A percentile compares a stretch with the other conserved stretches of the same genome.
Conservation (phyloP, 2,113 vertebrate species). For the Takifugu bimaculatus region DNA sequence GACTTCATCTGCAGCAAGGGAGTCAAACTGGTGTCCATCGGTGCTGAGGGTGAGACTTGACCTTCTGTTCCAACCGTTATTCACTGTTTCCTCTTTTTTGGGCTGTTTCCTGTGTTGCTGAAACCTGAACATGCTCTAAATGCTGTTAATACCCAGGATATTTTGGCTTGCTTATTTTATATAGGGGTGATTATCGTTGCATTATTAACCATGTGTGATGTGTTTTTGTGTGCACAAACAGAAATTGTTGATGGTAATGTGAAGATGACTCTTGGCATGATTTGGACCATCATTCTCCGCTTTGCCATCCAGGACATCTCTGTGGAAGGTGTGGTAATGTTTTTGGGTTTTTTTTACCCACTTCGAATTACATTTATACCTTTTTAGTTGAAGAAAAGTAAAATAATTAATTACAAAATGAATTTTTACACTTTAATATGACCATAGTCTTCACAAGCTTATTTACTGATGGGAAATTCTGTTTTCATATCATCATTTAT, state of each 20-base stretch:
- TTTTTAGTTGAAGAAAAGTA: too few species aligned
- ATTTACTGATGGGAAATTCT: too few species aligned
- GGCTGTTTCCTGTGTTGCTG: too few species aligned
- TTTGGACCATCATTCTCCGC: slow-evolving; percentile 92
- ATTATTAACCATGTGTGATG: too few species aligned
- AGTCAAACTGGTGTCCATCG: slow-evolving; percentile 93
- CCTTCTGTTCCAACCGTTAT: not conserved
- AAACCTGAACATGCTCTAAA: too few species aligned
- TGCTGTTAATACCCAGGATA: too few species aligned
- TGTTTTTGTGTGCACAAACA: slow-evolving; percentile 36
- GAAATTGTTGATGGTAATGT: slow-evolving; percentile 88
- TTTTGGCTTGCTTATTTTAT: not conserved
- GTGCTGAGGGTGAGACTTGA: slow-evolving; percentile 85
- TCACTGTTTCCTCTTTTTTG: too few species aligned
- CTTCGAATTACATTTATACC: not conserved
- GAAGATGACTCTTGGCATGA: slow-evolving; percentile 95
- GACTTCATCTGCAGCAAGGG: slow-evolving; percentile 92
- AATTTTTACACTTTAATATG: too few species aligned
- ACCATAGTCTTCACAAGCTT: too few species aligned
- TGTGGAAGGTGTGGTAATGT: slow-evolving; percentile 74
- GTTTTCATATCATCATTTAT: not conserved
- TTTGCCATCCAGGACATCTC: slow-evolving; percentile 94
- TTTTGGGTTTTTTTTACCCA: not conserved
- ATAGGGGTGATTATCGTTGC: not conserved
- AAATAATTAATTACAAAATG: too few species aligned